Evolutionary conservation across 2,113 vertebrate genomes (phyloP).

Genomic region (Lophius piscatorius): DNA sequence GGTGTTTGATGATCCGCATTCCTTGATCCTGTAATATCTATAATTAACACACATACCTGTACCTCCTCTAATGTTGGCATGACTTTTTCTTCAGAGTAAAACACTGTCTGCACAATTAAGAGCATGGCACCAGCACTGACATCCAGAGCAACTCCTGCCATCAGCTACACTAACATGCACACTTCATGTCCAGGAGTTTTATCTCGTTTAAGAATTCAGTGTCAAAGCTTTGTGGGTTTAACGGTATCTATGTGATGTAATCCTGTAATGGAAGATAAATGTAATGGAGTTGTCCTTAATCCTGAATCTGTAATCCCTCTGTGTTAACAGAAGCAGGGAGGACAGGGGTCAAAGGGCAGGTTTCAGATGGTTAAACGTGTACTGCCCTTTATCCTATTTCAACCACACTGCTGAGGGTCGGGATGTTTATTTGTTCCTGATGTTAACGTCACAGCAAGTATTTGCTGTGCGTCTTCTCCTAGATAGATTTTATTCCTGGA

Average conservation of each 20-base stretch:
- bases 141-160: background rate
- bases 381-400: constrained; percentile 11
- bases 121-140: constrained; percentile 28
- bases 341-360: constrained; percentile 31
- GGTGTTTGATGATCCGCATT: constrained; percentile 32
- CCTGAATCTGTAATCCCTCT: constrained; percentile 39
- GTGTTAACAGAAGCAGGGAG: constrained; percentile 21
- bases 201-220: constrained; percentile 16
- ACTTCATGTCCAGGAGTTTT: constrained; percentile 11
- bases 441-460: background rate
- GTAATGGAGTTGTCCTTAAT: constrained; percentile 51
- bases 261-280: constrained; percentile 43
- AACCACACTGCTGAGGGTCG: background rate
- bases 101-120: constrained; percentile 14
- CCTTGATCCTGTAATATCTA: constrained; percentile 46
- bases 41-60: constrained; percentile 27
- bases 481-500: too few species aligned
- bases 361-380: constrained; percentile 31
- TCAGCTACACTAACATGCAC: constrained; percentile 21
- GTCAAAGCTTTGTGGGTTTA: constrained; percentile 13
- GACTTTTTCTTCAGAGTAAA: constrained; percentile 34
- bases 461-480: too few species aligned
- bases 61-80: constrained; percentile 2
- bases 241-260: constrained; percentile 46
- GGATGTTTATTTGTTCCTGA: background rate